phyloP scores from a whole-genome alignment of 2,113 vertebrate species.

The Pluvialis apricaria region DNA sequence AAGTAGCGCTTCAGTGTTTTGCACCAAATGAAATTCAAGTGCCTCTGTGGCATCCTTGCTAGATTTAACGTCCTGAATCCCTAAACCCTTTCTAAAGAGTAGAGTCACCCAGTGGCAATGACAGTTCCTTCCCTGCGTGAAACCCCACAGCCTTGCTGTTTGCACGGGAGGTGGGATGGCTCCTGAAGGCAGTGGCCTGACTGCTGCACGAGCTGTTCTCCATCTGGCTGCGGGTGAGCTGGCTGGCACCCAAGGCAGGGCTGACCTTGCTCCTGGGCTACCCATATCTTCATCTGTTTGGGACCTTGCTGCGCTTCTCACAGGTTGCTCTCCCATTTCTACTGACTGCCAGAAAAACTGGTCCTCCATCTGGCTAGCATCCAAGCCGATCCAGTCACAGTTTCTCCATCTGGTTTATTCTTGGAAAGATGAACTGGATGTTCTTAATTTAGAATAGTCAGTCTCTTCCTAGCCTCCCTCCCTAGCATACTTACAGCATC shows the following conservation, averaged over 20 bases:
- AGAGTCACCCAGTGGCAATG: background rate
- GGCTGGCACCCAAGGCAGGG: background rate
- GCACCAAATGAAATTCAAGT: background rate
- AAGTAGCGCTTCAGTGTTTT: background rate
- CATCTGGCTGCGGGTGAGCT: background rate
- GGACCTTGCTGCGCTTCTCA: background rate
- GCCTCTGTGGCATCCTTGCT: background rate
- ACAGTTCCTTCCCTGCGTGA: background rate
- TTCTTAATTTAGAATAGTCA: background rate
- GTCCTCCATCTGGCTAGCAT: background rate
- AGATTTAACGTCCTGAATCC: background rate
- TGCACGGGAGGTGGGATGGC: background rate
- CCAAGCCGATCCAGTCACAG: background rate
- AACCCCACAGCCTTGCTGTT: background rate
- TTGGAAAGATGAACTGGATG: background rate
- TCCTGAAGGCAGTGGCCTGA: background rate
- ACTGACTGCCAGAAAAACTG: background rate
- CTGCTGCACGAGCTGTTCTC: background rate
- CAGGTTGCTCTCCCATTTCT: background rate
- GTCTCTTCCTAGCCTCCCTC: background rate
- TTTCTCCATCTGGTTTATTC: slow-evolving; percentile 42
- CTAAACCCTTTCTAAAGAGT: background rate
- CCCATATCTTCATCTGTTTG: background rate
- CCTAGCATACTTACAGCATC: background rate
- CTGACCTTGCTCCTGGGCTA: slow-evolving; percentile 35